Evolutionary conservation across 1,140 invertebrate species (phyloP).

Genomic region (Oppia nitens): DNA sequence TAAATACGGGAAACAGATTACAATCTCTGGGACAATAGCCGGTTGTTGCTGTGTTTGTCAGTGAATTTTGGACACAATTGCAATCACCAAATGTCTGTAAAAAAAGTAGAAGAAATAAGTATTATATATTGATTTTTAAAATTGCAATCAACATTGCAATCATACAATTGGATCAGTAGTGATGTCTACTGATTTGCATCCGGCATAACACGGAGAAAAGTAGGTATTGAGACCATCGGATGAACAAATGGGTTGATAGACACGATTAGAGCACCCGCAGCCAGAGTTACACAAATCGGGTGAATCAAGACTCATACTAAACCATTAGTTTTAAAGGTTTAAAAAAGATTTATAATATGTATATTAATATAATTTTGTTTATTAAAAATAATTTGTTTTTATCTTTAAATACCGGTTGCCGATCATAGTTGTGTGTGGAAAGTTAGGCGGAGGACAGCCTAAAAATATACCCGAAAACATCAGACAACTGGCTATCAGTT

Average conservation of each 20-base stretch:
- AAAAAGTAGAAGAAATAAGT: no score
- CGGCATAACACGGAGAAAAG: slow-evolving; percentile 51
- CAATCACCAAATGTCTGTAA: neutral
- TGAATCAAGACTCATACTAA: neutral
- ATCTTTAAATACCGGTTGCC: neutral
- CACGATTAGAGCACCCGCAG: slow-evolving; percentile 42
- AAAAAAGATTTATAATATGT: no score
- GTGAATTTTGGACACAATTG: neutral
- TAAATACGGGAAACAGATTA: slow-evolving; percentile 3
- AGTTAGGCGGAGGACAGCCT: slow-evolving; percentile 35
- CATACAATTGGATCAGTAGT: neutral
- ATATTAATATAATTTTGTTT: no score
- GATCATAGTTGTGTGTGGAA: neutral
- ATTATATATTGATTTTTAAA: neutral
- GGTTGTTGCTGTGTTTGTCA: neutral
- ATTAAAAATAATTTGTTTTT: no score
- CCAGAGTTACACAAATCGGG: slow-evolving; percentile 37
- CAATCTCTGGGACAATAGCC: slow-evolving; percentile 5
- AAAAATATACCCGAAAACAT: slow-evolving; percentile 48
- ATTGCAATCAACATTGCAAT: neutral
- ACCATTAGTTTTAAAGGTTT: no score
- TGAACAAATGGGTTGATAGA: slow-evolving; percentile 48
- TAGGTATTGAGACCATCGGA: slow-evolving; percentile 35
- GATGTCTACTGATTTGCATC: slow-evolving; percentile 30
- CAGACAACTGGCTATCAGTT: slow-evolving; percentile 41